These are phyloP conservation scores for Ochotona princeps DNA, from an alignment of 2,113 vertebrate species.

Conservation along the genomic window DNA sequence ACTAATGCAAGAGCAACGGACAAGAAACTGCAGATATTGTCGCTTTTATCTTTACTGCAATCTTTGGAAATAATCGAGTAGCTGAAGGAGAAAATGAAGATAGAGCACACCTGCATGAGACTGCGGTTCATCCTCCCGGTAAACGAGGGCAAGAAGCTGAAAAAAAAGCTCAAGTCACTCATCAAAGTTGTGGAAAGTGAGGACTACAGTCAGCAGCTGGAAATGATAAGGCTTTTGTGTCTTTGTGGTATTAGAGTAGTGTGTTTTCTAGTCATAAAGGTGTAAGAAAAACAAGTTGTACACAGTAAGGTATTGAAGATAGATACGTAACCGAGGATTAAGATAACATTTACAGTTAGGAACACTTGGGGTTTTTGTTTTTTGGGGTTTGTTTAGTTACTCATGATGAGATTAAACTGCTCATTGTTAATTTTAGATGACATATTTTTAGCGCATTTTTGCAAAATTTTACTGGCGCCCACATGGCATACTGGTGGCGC, in stretches of 20 bases:
- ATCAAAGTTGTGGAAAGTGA: slow-evolving; percentile 95
- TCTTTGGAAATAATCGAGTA: slow-evolving; percentile 97
- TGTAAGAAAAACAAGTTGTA: not conserved
- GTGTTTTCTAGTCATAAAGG: not conserved
- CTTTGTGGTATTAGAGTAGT: not conserved
- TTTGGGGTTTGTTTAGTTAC: slow-evolving; percentile 3
- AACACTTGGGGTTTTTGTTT: not conserved
- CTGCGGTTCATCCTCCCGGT: slow-evolving; percentile 92
- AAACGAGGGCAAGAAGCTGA: slow-evolving; percentile 95
- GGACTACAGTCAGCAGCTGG: slow-evolving; percentile 93
- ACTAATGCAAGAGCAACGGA: not conserved
- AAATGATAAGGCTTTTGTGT: slow-evolving; percentile 88
- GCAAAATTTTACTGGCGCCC: no score
- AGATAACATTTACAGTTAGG: not conserved
- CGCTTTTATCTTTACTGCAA: slow-evolving; percentile 80
- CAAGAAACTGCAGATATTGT: not conserved
- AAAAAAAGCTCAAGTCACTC: slow-evolving; percentile 95
- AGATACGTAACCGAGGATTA: not conserved
- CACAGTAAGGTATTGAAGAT: not conserved
- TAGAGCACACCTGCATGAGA: slow-evolving; percentile 97
- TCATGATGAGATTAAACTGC: not conserved
- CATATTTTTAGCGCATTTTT: not conserved
- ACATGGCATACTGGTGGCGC: no score
- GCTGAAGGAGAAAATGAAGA: slow-evolving; percentile 96
- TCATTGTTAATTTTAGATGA: not conserved